These are phyloP conservation scores for Noctilio leporinus DNA, from an alignment of 2,113 vertebrate species.

Conservation along the genomic window DNA sequence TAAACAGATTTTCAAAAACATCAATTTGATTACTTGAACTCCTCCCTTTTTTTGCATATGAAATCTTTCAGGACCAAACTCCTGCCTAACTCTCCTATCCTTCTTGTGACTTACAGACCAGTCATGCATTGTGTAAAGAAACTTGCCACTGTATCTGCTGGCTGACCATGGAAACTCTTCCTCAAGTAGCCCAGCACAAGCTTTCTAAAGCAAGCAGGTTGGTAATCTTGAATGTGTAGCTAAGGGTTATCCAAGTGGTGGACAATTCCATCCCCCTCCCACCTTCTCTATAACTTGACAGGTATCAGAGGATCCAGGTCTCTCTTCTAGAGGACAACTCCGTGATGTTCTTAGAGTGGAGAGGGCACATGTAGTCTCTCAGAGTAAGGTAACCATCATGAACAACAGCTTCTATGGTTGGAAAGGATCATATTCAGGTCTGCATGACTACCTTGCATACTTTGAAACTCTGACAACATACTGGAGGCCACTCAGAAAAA, in stretches of 20 bases:
- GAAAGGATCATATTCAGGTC: neutral
- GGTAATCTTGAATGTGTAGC: neutral
- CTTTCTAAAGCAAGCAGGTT: neutral
- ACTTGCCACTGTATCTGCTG: neutral
- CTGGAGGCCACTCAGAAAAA: slow-evolving; percentile 63
- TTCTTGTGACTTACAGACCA: neutral
- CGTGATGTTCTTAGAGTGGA: neutral
- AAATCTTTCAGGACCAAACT: neutral
- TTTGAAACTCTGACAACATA: neutral
- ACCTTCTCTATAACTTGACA: neutral
- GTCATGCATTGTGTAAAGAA: neutral
- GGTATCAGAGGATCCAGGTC: neutral
- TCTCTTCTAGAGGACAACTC: neutral
- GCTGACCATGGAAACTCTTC: neutral
- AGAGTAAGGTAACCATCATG: neutral
- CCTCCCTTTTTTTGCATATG: neutral
- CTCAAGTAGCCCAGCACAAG: neutral
- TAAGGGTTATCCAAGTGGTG: neutral
- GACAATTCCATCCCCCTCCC: neutral
- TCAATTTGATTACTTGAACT: neutral
- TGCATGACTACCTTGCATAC: neutral
- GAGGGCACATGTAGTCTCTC: neutral
- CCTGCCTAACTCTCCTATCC: neutral
- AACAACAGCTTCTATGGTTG: neutral
- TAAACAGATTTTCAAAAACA: neutral